Percentiles rank a stretch among this genome's conserved stretches.
Evolutionary conservation across 1,140 invertebrate species (phyloP).

Genomic region (Teleogryllus occipitalis): DNA sequence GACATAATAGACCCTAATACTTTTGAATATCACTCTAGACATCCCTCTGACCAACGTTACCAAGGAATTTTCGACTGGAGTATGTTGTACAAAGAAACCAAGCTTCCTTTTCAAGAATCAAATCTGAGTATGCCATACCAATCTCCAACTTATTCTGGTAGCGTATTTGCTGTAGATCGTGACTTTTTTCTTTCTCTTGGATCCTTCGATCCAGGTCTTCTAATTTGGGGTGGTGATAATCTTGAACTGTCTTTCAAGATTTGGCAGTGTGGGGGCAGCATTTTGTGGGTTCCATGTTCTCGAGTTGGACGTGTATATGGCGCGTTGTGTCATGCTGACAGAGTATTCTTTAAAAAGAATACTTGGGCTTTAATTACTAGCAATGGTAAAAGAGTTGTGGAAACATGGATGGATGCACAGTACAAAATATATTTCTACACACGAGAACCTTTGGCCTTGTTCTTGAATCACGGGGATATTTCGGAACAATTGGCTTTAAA

Average conservation of each 20-base stretch:
- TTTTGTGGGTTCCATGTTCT: conserved; percentile 84
- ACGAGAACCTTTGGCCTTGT: conserved; percentile 61
- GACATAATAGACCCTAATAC: conserved; percentile 84
- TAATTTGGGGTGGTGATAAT: conserved; percentile 96
- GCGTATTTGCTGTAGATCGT: conserved; percentile 79
- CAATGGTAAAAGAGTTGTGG: conserved; percentile 81
- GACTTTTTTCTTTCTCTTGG: conserved; percentile 93
- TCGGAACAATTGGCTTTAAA: conserved; percentile 58
- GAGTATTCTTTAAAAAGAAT: conserved; percentile 85
- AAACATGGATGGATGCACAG: conserved; percentile 97
- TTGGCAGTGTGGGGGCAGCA: conserved; percentile 78
- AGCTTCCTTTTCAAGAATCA: not conserved
- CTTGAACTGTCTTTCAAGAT: conserved; percentile 96
- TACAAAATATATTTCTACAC: conserved; percentile 76
- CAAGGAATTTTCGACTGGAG: conserved; percentile 85
- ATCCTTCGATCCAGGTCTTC: conserved; percentile 87
- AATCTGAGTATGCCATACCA: not conserved
- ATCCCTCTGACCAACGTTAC: conserved; percentile 46
- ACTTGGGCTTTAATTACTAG: conserved; percentile 87
- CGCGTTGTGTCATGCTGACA: conserved; percentile 82
- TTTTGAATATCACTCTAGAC: conserved; percentile 66
- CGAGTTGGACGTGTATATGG: conserved; percentile 94
- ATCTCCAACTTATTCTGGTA: conserved; percentile 91
- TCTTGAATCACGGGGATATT: conserved; percentile 60
- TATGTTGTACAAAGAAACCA: conserved; percentile 83